These are phyloP conservation scores for Pangasius larnaudii DNA, from an alignment of 2,797 vertebrate genomes.

Conservation along the genomic window DNA sequence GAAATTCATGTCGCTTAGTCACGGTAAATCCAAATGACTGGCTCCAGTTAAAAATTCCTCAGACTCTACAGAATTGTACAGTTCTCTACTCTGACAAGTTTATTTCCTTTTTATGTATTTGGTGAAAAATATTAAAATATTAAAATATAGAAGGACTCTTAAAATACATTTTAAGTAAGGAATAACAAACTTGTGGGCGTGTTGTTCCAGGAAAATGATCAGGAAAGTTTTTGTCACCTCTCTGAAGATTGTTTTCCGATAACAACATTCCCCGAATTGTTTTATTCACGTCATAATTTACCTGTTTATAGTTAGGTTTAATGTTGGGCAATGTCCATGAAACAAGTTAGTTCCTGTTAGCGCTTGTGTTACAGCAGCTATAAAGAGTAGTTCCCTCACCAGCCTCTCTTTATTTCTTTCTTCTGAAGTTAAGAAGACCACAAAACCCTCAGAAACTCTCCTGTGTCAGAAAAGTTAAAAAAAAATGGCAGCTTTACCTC, in stretches of 20 bases:
- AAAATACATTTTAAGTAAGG: not conserved
- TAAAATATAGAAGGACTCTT: not conserved
- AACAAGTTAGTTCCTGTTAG: not conserved
- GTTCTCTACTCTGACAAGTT: not conserved
- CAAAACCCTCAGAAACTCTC: no score
- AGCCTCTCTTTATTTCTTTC: not conserved
- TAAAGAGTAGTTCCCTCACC: not conserved
- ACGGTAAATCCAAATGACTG: not conserved
- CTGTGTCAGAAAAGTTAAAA: no score
- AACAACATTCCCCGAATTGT: not conserved
- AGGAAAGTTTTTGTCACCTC: no score
- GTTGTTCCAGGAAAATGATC: not conserved
- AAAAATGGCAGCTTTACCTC: no score
- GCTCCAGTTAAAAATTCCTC: not conserved
- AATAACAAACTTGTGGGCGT: not conserved
- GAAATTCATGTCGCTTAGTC: not conserved
- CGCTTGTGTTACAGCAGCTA: not conserved
- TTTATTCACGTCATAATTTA: not conserved
- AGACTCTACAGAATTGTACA: not conserved
- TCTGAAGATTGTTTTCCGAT: not conserved
- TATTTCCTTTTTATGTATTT: not conserved
- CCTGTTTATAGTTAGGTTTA: not conserved
- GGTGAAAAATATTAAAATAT: not conserved
- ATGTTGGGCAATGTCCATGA: not conserved
- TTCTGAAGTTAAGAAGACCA: not conserved